Evolutionary conservation across 1,140 invertebrate genomes (phyloP), one percentile per base, ranked within the genome.

Genomic region (Scaptodrosophila lebanonensis): DNA sequence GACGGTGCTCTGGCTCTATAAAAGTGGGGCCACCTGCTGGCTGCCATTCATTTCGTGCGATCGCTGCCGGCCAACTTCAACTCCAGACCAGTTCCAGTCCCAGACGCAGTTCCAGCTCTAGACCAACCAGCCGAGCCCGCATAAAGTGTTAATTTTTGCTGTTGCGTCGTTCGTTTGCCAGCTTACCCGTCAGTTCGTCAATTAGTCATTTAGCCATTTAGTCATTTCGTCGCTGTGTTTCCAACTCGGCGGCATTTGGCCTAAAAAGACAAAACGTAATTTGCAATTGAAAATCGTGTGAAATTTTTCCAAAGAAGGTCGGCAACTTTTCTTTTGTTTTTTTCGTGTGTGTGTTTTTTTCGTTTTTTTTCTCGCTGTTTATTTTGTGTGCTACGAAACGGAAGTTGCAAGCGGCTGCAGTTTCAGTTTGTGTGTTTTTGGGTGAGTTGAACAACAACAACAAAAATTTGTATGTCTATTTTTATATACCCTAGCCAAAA

Each of bases 251-350:
- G 27, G 27, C 12, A n/a, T 18, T 45, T 59, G 39, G 60, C 56
- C 66, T 51, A 35, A 48, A 66, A 57, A 62, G 22, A 49, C 11
- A 61, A 25, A 51, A 79, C 47, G 63, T 63, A 59, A 68, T 73
- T 77, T 77, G 73, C 73, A 77, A 73, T 79, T 53, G 43, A 77
- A 68, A 65, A 68, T 58, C 73, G 73, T 77, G 73, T 79, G 75
- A 82, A 79, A 56, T 47, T 68, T 72, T 32, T 18, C 6, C 30
- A 57, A 79, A 68, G 35, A 59, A 72, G 73, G 66, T 40, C 71
- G 57, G 45, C 58, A 51, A 39, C 39, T 47, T 47, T 57, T 44
- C 44, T 45, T 30, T 48, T 29, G 42, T 53, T 52, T 64, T 52
- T 67, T 69, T 20, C 36, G 62, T 47, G 45, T 38, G 16, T 38